Evolutionary conservation across 35 echinoderm and acorn worm genomes (phyloP).

Genomic region (Ophioderma brevispina): DNA sequence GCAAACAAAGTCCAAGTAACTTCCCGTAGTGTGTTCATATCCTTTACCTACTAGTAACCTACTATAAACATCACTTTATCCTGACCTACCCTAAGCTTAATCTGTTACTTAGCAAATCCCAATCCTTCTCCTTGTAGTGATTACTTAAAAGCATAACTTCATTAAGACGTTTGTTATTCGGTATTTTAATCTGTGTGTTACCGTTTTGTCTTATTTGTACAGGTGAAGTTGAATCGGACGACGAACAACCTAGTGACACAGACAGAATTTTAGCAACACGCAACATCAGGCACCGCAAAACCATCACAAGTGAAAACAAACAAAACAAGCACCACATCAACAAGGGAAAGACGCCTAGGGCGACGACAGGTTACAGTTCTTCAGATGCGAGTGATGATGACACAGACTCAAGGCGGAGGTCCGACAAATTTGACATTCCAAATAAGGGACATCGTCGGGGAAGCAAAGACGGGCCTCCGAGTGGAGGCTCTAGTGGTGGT

Average conservation of each 20-base stretch:
- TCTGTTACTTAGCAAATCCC: too few relatives aligned
- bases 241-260: constrained; percentile 36
- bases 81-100: too few relatives aligned
- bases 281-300: constrained; percentile 72
- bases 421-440: constrained; percentile 87
- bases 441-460: constrained; percentile 72
- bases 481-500: constrained; percentile 67
- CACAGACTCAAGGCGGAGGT: constrained; percentile 84
- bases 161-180: too few relatives aligned
- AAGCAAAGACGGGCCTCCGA: constrained; percentile 94
- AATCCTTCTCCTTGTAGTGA: too few relatives aligned
- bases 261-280: constrained; percentile 49
- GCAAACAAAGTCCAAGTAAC: too few relatives aligned
- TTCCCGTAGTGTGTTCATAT: too few relatives aligned
- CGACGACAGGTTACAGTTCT: constrained; percentile 83
- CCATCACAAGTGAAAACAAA: constrained; percentile 46
- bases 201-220: constrained; percentile 19
- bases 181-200: neutral
- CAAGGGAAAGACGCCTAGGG: constrained; percentile 35
- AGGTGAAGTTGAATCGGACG: constrained; percentile 92
- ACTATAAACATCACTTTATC: too few relatives aligned
- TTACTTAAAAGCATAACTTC: too few relatives aligned
- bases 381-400: constrained; percentile 99
- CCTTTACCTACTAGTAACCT: too few relatives aligned
- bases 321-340: constrained; percentile 82